Conservation (phyloP, 2,888 invertebrate species). For the Taphrorychus bicolor region DNA sequence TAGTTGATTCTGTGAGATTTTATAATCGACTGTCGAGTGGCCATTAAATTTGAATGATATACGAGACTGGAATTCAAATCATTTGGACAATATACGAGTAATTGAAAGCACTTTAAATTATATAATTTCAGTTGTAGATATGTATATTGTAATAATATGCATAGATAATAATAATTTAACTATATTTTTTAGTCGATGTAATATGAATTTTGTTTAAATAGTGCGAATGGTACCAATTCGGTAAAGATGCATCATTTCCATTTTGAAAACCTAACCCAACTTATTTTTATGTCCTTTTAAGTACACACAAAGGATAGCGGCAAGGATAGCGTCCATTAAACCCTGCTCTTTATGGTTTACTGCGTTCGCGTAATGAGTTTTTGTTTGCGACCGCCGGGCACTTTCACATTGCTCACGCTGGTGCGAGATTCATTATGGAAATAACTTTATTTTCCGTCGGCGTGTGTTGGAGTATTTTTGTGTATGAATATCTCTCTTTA, state of each 20-base stretch:
- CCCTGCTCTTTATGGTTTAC: slow-evolving; percentile 14
- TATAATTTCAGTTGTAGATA: no score
- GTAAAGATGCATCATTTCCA: neutral
- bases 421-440: neutral
- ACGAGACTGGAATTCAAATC: no score
- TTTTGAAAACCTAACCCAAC: neutral
- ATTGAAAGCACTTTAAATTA: no score
- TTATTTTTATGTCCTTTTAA: slow-evolving; percentile 7
- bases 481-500: neutral
- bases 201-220: no score
- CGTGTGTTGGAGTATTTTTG: neutral
- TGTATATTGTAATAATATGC: no score
- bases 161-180: no score
- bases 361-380: slow-evolving; percentile 23
- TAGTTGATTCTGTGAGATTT: no score
- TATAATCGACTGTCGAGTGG: no score
- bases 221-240: no score
- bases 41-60: no score
- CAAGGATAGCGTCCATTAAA: slow-evolving; percentile 20
- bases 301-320: slow-evolving; percentile 3
- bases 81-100: no score
- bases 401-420: slow-evolving; percentile 18
- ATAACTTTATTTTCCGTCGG: neutral
- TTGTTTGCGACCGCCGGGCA: slow-evolving; percentile 11
- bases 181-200: no score